Percentiles rank a stretch among this genome's conserved stretches.
These are phyloP conservation scores for Drosophila infuscata DNA, from an alignment of 2,888 invertebrate species.

Conservation along the genomic window DNA sequence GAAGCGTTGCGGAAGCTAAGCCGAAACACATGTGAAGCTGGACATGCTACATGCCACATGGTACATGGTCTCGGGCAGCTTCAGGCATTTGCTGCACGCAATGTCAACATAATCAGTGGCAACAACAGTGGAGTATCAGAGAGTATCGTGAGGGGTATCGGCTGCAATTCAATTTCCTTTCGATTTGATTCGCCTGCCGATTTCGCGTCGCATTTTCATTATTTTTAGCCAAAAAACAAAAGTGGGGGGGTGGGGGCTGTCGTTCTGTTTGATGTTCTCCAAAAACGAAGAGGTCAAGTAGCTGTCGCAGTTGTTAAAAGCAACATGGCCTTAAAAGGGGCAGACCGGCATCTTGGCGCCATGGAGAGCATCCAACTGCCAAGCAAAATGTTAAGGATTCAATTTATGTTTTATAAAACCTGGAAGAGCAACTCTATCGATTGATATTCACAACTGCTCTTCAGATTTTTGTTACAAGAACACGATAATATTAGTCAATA, in stretches of 20 bases:
- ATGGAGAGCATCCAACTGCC: conserved; percentile 6
- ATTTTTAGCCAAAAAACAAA: conserved; percentile 49
- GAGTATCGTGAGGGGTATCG: conserved; percentile 27
- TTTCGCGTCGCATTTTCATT: conserved; percentile 49
- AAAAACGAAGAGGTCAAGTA: conserved; percentile 18
- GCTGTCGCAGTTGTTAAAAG: conserved; percentile 22
- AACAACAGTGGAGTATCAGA: conserved; percentile 7
- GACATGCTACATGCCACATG: conserved; percentile 32
- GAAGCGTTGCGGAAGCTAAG: not conserved
- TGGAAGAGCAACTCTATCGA: not conserved
- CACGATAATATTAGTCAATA: no score
- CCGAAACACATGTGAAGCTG: conserved; percentile 23
- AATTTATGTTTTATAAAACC: not conserved
- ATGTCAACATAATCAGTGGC: conserved; percentile 70
- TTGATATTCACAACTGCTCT: not conserved
- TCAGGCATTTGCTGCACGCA: conserved; percentile 67
- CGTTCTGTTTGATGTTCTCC: conserved; percentile 11
- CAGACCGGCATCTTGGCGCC: conserved; percentile 11
- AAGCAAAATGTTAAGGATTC: conserved; percentile 2
- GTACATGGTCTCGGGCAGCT: conserved; percentile 17
- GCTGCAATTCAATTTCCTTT: conserved; percentile 76
- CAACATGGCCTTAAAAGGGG: conserved; percentile 1
- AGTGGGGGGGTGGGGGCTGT: not conserved
- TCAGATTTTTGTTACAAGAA: no score
- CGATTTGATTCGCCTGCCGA: conserved; percentile 54